Conservation (phyloP, 2,888 invertebrate species). For the Cordilura impudica region DNA sequence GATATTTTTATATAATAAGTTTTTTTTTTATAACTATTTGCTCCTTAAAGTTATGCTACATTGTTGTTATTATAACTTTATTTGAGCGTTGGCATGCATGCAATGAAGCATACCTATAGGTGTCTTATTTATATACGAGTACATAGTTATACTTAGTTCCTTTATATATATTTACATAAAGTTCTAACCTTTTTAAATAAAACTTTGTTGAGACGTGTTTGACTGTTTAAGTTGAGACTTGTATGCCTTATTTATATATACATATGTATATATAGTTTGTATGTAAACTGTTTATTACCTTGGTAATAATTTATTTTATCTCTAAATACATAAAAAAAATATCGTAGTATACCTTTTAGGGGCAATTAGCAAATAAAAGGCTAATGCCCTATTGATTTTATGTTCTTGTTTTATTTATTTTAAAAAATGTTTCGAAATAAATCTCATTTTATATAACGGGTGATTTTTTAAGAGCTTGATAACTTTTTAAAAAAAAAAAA, state of each 20-base stretch:
- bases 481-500: no score
- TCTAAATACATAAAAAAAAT: not conserved
- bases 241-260: not conserved
- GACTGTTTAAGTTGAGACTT: not conserved
- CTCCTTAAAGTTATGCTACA: conserved; percentile 13
- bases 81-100: conserved; percentile 8
- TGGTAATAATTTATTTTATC: conserved; percentile 34
- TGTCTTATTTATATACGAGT: conserved; percentile 23
- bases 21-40: not conserved
- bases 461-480: no score
- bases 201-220: conserved; percentile 14
- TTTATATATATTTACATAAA: conserved; percentile 15
- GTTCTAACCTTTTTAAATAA: conserved; percentile 9
- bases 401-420: not conserved
- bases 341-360: conserved; percentile 43
- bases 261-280: not conserved
- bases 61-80: not conserved
- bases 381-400: conserved; percentile 45
- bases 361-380: conserved; percentile 22
- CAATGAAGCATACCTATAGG: conserved; percentile 59
- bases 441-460: conserved; percentile 17
- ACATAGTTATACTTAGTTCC: conserved; percentile 23
- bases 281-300: conserved; percentile 57
- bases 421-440: not conserved
- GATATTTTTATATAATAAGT: not conserved